Evolutionary conservation across 1,140 invertebrate genomes (phyloP).

Genomic region (Berghia stephanieae): DNA sequence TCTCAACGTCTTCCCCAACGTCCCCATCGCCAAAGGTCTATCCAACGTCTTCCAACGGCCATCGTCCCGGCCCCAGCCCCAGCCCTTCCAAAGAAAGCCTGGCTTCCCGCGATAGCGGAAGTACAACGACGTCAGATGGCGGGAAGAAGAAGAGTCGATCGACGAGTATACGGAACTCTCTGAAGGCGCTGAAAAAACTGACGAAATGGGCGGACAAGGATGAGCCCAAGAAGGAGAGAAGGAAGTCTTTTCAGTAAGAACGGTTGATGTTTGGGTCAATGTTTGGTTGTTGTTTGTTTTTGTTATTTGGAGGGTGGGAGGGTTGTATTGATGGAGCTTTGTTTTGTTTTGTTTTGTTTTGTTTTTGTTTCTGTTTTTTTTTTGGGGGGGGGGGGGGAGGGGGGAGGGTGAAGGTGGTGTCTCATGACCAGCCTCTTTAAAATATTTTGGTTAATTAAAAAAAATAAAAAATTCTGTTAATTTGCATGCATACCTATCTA

Average conservation of each 20-base stretch:
- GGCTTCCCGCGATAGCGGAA: slow-evolving; percentile 20
- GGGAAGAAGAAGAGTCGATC: neutral
- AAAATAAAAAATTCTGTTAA: no score
- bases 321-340: neutral
- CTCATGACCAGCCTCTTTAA: no score
- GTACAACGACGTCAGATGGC: slow-evolving; percentile 11
- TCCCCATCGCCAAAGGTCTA: neutral
- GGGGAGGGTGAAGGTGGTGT: no score
- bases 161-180: slow-evolving; percentile 18
- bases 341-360: neutral
- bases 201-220: slow-evolving; percentile 50
- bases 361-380: neutral
- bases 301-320: neutral
- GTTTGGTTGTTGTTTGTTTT: no score
- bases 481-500: no score
- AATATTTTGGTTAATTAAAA: no score
- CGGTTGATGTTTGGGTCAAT: neutral
- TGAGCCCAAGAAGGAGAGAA: slow-evolving; percentile 22
- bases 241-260: neutral
- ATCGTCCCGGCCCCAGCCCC: slow-evolving; percentile 24
- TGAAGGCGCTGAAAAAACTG: slow-evolving; percentile 49
- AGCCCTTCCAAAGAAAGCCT: slow-evolving; percentile 27
- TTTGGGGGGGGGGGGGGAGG: neutral
- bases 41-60: slow-evolving; percentile 3
- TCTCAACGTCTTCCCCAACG: no score